Evolutionary conservation across 1,140 invertebrate genomes (phyloP).

Genomic region (Drosophila saltans): DNA sequence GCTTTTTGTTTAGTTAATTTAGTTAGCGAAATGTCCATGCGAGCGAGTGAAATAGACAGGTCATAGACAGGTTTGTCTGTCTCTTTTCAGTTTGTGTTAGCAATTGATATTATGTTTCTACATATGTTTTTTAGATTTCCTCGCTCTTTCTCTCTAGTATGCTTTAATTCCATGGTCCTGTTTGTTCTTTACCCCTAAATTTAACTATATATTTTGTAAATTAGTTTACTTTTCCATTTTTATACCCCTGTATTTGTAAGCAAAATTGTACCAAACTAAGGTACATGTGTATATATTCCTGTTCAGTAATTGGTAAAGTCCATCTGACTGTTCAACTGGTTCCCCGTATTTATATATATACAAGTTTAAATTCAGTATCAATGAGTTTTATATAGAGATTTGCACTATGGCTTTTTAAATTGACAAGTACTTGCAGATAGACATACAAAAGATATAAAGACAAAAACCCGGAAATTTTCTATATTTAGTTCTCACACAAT

Average conservation of each 20-base stretch:
- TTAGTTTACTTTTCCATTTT: slow-evolving; percentile 3
- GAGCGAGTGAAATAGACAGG: neutral
- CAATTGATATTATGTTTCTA: slow-evolving; percentile 5
- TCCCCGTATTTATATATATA: slow-evolving; percentile 22
- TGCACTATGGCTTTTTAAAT: neutral
- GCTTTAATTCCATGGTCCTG: neutral
- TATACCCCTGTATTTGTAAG: slow-evolving; percentile 9
- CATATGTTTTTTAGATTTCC: neutral
- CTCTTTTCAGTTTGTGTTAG: neutral
- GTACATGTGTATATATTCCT: neutral
- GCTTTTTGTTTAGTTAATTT: slow-evolving; percentile 74
- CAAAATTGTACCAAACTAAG: neutral
- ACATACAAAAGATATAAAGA: neutral
- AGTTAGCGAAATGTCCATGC: slow-evolving; percentile 52
- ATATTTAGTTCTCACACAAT: neutral
- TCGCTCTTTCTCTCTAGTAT: neutral
- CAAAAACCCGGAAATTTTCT: neutral
- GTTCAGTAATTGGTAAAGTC: neutral
- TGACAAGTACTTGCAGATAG: neutral
- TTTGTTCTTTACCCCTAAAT: neutral
- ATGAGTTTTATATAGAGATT: neutral
- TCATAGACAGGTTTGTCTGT: neutral
- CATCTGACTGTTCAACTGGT: neutral
- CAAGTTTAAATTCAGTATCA: neutral
- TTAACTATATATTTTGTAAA: slow-evolving; percentile 3